Conservation (phyloP, 2,797 vertebrate genomes). For the Liasis olivaceus region DNA sequence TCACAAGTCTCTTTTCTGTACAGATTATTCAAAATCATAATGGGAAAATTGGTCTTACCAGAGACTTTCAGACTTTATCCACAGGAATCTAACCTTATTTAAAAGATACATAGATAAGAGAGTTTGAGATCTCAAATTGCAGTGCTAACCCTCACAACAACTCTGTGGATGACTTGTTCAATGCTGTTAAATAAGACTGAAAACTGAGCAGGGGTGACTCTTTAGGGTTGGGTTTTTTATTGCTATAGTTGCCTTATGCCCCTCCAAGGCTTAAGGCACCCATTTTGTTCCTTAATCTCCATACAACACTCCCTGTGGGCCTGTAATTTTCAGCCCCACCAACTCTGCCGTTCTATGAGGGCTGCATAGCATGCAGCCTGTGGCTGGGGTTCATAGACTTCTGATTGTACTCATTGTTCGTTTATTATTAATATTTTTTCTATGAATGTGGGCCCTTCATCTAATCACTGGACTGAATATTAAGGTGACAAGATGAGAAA, state of each 20-base stretch:
- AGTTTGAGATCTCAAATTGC: not conserved
- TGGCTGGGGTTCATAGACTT: no score
- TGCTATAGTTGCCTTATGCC: no score
- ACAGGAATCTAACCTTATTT: not conserved
- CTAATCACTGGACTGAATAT: not conserved
- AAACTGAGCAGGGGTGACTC: no score
- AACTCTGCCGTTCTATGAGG: no score
- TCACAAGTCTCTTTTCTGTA: not conserved
- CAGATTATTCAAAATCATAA: not conserved
- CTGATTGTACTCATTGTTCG: no score
- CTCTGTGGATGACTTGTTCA: not conserved
- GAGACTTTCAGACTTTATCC: not conserved
- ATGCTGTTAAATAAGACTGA: not conserved
- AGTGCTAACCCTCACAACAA: not conserved
- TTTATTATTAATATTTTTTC: no score
- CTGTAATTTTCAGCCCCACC: no score
- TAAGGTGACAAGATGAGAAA: not conserved
- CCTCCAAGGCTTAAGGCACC: no score
- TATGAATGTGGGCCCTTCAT: not conserved
- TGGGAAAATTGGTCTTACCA: not conserved
- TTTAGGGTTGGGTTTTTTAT: no score
- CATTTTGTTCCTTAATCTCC: no score
- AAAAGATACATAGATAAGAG: not conserved
- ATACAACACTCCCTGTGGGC: no score
- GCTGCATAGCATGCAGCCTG: no score